These are phyloP conservation scores for Cotesia congregata DNA, from an alignment of 2,888 invertebrate species.

Conservation along the genomic window DNA sequence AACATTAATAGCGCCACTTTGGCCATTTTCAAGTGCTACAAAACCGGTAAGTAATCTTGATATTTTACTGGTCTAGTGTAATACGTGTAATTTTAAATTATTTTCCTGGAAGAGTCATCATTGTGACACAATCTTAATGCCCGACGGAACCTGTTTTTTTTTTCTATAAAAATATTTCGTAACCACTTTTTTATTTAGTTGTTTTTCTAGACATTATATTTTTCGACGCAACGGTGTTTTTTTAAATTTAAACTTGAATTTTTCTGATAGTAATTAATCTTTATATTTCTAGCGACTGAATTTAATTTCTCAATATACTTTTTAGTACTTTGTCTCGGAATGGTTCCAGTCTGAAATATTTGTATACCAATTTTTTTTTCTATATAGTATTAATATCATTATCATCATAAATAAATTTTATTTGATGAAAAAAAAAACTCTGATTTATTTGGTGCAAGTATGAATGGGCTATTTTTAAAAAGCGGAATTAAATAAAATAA, in stretches of 20 bases:
- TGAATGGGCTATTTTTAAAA: slow-evolving; percentile 23
- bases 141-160: background rate
- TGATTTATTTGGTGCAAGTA: background rate
- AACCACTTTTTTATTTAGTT: background rate
- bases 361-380: background rate
- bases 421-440: background rate
- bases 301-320: background rate
- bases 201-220: background rate
- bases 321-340: background rate
- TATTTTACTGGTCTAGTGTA: slow-evolving; percentile 10
- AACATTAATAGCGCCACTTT: slow-evolving; percentile 50
- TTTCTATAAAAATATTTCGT: slow-evolving; percentile 1
- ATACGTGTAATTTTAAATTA: slow-evolving; percentile 31
- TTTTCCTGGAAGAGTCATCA: slow-evolving; percentile 10
- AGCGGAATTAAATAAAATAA: slow-evolving; percentile 44
- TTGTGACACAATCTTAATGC: background rate
- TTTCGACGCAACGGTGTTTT: background rate
- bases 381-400: no score
- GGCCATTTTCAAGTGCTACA: slow-evolving; percentile 28
- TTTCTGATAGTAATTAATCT: background rate
- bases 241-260: background rate
- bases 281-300: background rate
- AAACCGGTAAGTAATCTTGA: slow-evolving; percentile 14
- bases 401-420: background rate
- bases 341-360: background rate